phyloP scores from a whole-genome alignment of 2,797 vertebrate species.

The Gadopsis marmoratus region DNA sequence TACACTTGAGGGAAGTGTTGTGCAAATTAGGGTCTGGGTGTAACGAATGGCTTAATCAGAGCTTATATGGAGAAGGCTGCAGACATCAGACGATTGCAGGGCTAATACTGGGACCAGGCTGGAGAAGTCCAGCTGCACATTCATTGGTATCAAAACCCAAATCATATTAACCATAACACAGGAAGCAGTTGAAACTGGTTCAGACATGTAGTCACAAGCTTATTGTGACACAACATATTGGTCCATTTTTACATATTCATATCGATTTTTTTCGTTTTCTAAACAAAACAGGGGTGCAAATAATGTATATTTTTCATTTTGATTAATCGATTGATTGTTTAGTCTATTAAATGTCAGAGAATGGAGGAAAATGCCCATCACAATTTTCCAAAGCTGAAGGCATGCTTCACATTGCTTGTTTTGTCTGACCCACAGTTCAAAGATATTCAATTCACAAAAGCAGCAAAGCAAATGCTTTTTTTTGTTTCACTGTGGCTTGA shows the following conservation, averaged over 20 bases:
- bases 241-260: neutral
- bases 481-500: neutral
- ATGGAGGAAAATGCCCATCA: neutral
- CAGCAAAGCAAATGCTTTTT: neutral
- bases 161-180: constrained; percentile 37
- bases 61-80: constrained; percentile 53
- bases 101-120: constrained; percentile 23
- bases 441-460: neutral
- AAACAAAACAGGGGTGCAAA: neutral
- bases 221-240: neutral
- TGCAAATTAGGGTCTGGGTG: constrained; percentile 61
- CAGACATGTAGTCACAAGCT: neutral
- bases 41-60: constrained; percentile 69
- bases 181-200: constrained; percentile 7
- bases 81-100: constrained; percentile 48
- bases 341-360: neutral
- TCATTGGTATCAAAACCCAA: constrained; percentile 34
- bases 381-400: neutral
- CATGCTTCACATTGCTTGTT: neutral
- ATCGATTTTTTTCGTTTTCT: neutral
- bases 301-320: neutral
- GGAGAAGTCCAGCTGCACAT: constrained; percentile 30
- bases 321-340: neutral
- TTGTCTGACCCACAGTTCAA: neutral
- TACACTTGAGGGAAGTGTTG: constrained; percentile 63